Evolutionary conservation across 2,888 invertebrate genomes (phyloP), one percentile per base, ranked within the genome.

Genomic region (Heliconius aoede): DNA sequence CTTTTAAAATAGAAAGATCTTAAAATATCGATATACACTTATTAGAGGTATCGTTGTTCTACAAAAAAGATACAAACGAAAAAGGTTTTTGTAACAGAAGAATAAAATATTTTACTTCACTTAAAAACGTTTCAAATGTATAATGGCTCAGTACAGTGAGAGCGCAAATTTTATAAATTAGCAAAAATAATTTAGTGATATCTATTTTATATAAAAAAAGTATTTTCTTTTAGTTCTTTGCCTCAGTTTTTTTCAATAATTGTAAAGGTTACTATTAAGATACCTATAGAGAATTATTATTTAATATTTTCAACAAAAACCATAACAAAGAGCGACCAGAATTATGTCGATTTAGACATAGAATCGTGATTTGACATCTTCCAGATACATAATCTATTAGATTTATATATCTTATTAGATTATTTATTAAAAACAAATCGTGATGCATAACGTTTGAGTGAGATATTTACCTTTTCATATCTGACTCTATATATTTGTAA

Each of bases 101-200:
- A 64, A 32, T 64, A 64, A 64, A 64, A 64, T 64, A 64, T 64
- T 64, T 64, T n/a, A 64, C n/a, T 32, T 32, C 3, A 9, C 11
- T n/a, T 32, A 64, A 64, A 32, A 32, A 32, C 32, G 32, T 64
- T 64, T 64, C 8, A 64, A 21, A 62, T 62, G 21, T 18, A 61
- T 8, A 61, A 61, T 61, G 18, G 18, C 1, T 18, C 8, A 61
- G 28, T 61, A 28, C 61, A 18, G 61, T 18, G 61, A 28, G 15
- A 61, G 61, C 13, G 28, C 8, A 61, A 61, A 46, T 28, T 18
- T 61, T 26, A 61, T 18, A 18, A 30, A 62, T 30, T 30, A 30
- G 30, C 7, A 18, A 11, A 62, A 62, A 21, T 62, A 46, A 46
- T 46, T 46, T 46, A 62, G 62, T 4, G 9, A 62, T 11, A 62